Percentiles rank a stretch among this genome's conserved stretches.
Evolutionary conservation across 30 jellyfish, hydroid and myxozoan species (phyloP).

Genomic region (Pelagia noctiluca): DNA sequence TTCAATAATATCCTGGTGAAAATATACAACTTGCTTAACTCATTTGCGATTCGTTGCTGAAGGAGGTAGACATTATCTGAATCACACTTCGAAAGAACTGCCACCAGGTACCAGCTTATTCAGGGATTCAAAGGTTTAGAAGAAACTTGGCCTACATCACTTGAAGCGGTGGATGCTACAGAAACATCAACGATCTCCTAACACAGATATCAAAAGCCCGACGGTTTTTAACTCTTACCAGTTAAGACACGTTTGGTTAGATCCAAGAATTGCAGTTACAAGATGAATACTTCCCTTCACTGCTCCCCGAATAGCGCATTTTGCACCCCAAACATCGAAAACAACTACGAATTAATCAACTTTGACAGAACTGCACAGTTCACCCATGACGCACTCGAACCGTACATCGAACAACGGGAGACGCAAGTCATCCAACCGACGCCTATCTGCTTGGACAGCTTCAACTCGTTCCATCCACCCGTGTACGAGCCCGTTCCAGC

Average conservation of each 20-base stretch:
- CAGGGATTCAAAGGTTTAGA: too few species aligned
- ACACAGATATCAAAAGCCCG: not conserved
- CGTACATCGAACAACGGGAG: slow-evolving; percentile 61
- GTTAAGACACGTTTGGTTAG: not conserved
- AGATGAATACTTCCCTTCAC: slow-evolving; percentile 65
- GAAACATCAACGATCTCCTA: too few species aligned
- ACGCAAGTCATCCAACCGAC: slow-evolving; percentile 63
- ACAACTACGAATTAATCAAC: slow-evolving; percentile 38
- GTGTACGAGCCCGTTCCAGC: slow-evolving; percentile 30
- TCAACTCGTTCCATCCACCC: slow-evolving; percentile 50
- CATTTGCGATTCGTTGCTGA: too few species aligned
- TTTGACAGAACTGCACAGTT: slow-evolving; percentile 43
- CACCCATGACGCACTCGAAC: slow-evolving; percentile 56
- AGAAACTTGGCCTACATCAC: too few species aligned
- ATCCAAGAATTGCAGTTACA: too few species aligned
- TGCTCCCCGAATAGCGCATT: slow-evolving; percentile 72
- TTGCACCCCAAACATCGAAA: slow-evolving; percentile 40
- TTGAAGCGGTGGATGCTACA: too few species aligned
- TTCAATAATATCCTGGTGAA: too few species aligned
- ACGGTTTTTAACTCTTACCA: not conserved
- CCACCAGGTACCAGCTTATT: too few species aligned
- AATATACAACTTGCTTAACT: too few species aligned
- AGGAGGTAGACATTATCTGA: too few species aligned
- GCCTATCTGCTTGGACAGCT: slow-evolving; percentile 57
- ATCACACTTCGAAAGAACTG: too few species aligned